A percentile compares a stretch with the other conserved stretches of the same genome.
Conservation (phyloP, 2,888 invertebrate species). For the Drosophila siamana region DNA sequence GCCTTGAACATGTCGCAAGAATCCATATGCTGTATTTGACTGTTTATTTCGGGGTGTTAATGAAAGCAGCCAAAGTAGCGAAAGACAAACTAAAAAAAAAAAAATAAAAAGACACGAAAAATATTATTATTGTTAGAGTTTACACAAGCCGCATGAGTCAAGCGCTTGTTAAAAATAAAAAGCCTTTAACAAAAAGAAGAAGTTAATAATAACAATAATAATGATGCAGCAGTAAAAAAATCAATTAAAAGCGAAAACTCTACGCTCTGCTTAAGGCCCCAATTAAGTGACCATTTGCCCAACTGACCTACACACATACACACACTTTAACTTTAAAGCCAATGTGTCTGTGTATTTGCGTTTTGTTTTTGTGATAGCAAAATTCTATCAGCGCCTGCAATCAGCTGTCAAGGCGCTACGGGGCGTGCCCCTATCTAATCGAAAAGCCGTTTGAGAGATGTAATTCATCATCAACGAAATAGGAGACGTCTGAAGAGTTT, state of each 20-base stretch:
- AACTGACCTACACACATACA: conserved; percentile 54
- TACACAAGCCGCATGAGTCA: conserved; percentile 37
- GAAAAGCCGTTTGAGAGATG: conserved; percentile 36
- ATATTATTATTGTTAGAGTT: conserved; percentile 28
- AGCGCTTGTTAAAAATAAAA: conserved; percentile 41
- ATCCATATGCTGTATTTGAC: conserved; percentile 59
- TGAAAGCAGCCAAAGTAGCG: conserved; percentile 48
- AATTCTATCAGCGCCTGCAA: conserved; percentile 52
- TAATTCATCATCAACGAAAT: conserved; percentile 58
- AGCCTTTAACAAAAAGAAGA: conserved; percentile 6
- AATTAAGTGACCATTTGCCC: conserved; percentile 29
- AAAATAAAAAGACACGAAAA: conserved; percentile 12
- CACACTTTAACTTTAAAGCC: not conserved
- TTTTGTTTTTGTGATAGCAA: conserved; percentile 36
- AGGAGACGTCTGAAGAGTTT: not conserved
- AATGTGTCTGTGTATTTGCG: not conserved
- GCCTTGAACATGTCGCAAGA: conserved; percentile 79
- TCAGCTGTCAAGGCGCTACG: conserved; percentile 61
- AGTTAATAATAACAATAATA: conserved; percentile 21
- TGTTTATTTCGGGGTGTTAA: conserved; percentile 57
- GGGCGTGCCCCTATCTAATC: conserved; percentile 62
- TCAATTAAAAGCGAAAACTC: conserved; percentile 38
- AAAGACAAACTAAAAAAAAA: conserved; percentile 11
- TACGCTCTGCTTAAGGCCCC: conserved; percentile 20
- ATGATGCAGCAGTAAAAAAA: conserved; percentile 32